phyloP scores from a whole-genome alignment of 1,140 invertebrate genomes.

The Manduca sexta region DNA sequence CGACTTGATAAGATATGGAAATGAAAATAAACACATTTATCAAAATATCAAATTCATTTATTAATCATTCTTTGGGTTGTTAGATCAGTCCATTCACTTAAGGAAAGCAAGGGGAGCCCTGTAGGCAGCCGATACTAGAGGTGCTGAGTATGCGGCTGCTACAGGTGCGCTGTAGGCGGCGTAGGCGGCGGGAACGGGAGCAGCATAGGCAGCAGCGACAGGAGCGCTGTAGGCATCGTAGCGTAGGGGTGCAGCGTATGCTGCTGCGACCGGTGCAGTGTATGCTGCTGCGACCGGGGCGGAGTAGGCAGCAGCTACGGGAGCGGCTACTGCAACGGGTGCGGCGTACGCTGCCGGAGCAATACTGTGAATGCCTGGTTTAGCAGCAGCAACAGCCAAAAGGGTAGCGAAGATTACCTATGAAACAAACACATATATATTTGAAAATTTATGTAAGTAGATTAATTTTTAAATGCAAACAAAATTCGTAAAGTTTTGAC shows the following conservation, averaged over 20 bases:
- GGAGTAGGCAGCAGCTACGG: neutral
- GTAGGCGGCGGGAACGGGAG: conserved; percentile 28
- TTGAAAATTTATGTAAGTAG: no score
- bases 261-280: conserved; percentile 10
- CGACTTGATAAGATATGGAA: no score
- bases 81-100: no score
- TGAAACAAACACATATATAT: no score
- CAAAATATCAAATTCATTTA: no score
- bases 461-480: no score
- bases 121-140: conserved; percentile 31
- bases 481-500: no score
- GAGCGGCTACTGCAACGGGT: neutral
- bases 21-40: no score
- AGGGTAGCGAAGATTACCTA: conserved; percentile 8
- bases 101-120: conserved; percentile 21
- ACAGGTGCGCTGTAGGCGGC: conserved; percentile 28
- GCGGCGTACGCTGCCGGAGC: neutral
- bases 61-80: conserved; percentile 3
- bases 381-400: conserved; percentile 12
- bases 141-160: conserved; percentile 22
- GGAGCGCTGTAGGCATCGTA: conserved; percentile 27
- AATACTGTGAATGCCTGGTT: conserved; percentile 1
- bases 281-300: neutral
- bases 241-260: conserved; percentile 12
- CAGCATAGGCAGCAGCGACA: conserved; percentile 21